These are phyloP conservation scores for Thalassarche chlororhynchos DNA, from an alignment of 2,113 vertebrate genomes.

Conservation along the genomic window DNA sequence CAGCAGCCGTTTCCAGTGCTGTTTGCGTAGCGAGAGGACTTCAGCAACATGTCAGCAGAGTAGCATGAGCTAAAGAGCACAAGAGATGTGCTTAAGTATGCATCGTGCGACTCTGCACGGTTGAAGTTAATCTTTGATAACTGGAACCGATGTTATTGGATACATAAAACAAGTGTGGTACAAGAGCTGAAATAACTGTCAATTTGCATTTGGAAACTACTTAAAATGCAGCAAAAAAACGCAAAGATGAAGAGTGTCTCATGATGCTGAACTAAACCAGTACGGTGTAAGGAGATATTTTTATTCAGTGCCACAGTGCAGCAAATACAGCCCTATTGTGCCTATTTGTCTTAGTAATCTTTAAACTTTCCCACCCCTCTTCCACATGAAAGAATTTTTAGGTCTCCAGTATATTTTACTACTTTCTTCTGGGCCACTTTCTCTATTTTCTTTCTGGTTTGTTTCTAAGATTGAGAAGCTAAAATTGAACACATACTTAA, in stretches of 20 bases:
- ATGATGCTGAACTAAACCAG: background rate
- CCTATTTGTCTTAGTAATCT: background rate
- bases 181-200: background rate
- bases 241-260: background rate
- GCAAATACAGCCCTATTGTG: background rate
- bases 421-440: background rate
- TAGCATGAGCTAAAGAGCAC: background rate
- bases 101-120: fast-evolving
- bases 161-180: background rate
- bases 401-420: background rate
- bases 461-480: background rate
- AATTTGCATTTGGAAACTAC: background rate
- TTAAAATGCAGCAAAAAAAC: background rate
- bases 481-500: background rate
- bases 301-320: background rate
- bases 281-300: background rate
- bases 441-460: background rate
- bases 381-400: background rate
- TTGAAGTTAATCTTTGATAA: background rate
- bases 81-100: fast-evolving
- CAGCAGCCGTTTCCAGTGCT: fast-evolving
- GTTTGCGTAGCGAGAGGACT: background rate
- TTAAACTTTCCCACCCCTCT: background rate
- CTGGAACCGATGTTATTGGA: background rate
- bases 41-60: fast-evolving